A percentile compares a stretch with the other conserved stretches of the same genome.
These are phyloP conservation scores for Periophthalmodon schlosseri DNA, from an alignment of 2,113 vertebrate species.

Conservation along the genomic window DNA sequence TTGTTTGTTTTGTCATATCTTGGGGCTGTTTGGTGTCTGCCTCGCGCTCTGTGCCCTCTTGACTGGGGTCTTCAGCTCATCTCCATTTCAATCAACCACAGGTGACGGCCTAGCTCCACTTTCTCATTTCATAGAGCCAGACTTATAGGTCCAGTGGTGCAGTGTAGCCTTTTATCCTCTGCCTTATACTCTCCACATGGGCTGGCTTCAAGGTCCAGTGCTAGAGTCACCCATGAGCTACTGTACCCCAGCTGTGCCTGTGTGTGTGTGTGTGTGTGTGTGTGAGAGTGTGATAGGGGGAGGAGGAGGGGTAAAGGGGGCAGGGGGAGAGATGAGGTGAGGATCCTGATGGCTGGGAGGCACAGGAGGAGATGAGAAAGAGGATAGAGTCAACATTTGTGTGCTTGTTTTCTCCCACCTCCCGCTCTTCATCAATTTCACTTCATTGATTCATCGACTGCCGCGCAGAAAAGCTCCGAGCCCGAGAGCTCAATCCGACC, in stretches of 20 bases:
- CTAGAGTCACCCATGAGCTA: conserved; percentile 69
- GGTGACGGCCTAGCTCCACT: conserved; percentile 53
- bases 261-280: conserved; percentile 31
- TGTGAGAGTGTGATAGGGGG: conserved; percentile 15
- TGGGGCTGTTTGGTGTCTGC: conserved; percentile 19
- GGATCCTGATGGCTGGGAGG: conserved; percentile 64
- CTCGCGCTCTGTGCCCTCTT: conserved; percentile 13
- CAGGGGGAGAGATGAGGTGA: conserved; percentile 48
- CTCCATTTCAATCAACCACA: conserved; percentile 66
- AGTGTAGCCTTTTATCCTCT: conserved; percentile 23
- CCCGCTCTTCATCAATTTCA: conserved; percentile 65
- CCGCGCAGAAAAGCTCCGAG: conserved; percentile 53
- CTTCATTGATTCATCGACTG: conserved; percentile 63
- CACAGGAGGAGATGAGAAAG: conserved; percentile 54
- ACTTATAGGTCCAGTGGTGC: conserved; percentile 46
- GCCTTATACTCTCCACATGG: conserved; percentile 42
- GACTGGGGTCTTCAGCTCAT: conserved; percentile 38
- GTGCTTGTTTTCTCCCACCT: conserved; percentile 41
- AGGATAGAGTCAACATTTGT: conserved; percentile 66
- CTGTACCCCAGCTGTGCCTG: conserved; percentile 65
- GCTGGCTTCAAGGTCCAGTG: conserved; percentile 57
- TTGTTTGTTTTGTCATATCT: conserved; percentile 48
- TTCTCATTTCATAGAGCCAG: conserved; percentile 29
- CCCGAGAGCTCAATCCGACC: conserved; percentile 30
- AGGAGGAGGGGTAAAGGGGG: conserved; percentile 11